Evolutionary conservation across 2,888 invertebrate species (phyloP).

Genomic region (Flexamia atlantica): DNA sequence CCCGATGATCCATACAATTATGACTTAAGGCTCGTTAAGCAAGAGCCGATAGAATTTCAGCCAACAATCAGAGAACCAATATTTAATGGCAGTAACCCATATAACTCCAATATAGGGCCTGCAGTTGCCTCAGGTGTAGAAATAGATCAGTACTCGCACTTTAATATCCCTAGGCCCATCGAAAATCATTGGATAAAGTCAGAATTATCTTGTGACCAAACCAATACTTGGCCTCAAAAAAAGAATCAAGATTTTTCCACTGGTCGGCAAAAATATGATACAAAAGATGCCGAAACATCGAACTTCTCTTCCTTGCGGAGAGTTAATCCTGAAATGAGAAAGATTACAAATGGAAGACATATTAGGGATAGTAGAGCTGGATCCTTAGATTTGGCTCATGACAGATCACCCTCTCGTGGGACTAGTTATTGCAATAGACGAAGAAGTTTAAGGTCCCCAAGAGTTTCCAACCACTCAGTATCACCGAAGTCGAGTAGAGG

Average conservation of each 20-base stretch:
- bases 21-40: not conserved
- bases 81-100: not conserved
- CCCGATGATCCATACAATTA: not conserved
- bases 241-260: not conserved
- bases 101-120: not conserved
- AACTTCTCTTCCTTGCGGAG: not conserved
- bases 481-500: not conserved
- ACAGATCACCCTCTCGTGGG: not conserved
- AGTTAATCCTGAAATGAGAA: not conserved
- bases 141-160: not conserved
- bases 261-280: not conserved
- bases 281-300: not conserved
- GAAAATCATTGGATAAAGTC: not conserved
- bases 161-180: not conserved
- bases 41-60: not conserved
- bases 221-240: not conserved
- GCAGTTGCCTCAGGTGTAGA: not conserved
- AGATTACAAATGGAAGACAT: not conserved
- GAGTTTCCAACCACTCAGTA: not conserved
- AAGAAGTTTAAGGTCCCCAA: not conserved
- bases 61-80: not conserved
- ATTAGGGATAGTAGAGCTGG: not conserved
- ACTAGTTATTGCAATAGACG: not conserved
- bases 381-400: not conserved
- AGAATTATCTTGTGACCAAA: not conserved